Percentiles rank a stretch among this genome's conserved stretches.
These are phyloP conservation scores for Carassius carassius DNA, from an alignment of 2,113 vertebrate genomes.

Conservation along the genomic window DNA sequence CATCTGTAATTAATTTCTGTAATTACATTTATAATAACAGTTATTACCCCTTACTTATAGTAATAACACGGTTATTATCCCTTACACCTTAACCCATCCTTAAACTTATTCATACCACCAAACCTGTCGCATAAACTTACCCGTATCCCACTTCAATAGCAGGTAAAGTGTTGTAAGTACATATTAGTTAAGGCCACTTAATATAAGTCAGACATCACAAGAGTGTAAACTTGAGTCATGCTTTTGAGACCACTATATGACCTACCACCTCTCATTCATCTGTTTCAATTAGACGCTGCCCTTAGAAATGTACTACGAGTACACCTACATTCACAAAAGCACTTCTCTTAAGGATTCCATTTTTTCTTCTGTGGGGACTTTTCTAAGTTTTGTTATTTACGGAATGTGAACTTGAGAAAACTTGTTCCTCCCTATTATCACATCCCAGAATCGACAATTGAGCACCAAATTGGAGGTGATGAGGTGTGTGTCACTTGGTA, in stretches of 20 bases:
- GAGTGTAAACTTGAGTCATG: conserved; percentile 65
- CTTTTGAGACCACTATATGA: conserved; percentile 56
- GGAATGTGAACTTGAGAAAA: conserved; percentile 40
- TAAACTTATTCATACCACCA: too few species aligned
- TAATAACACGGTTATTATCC: too few species aligned
- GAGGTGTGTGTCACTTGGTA: background rate
- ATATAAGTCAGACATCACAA: conserved; percentile 56
- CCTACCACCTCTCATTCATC: conserved; percentile 6
- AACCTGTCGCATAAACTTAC: too few species aligned
- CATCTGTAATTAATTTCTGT: too few species aligned
- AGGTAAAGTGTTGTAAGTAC: too few species aligned
- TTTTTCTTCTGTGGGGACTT: conserved; percentile 18
- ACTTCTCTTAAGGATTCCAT: conserved; percentile 6
- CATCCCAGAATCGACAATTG: background rate
- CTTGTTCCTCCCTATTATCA: conserved; percentile 12
- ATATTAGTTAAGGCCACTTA: too few species aligned
- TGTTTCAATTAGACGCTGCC: conserved; percentile 27
- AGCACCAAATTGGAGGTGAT: background rate
- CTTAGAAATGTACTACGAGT: background rate
- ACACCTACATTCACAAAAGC: conserved; percentile 25
- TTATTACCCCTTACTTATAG: too few species aligned
- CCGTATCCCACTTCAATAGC: too few species aligned
- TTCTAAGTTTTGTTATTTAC: conserved; percentile 23
- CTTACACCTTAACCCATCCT: too few species aligned
- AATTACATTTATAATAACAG: too few species aligned